Base-by-base conservation (phyloP, 2,113 vertebrate species). In the Xiphias gladius region DNA sequence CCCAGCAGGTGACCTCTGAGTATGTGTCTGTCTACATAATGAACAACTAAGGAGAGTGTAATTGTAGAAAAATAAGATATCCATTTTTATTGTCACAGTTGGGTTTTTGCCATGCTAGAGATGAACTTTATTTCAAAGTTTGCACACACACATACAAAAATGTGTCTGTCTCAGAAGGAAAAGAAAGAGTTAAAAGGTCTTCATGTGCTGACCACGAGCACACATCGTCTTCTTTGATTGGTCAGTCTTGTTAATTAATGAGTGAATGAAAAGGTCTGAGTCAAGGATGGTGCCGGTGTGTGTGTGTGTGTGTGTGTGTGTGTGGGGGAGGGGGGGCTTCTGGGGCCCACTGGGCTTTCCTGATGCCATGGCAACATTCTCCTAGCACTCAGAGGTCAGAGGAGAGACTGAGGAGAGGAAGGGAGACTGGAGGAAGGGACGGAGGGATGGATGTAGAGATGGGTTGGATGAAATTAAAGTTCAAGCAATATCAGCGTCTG, bases 201-300 rank as follows among this genome's bases (percentile, higher is more conserved):
- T 89, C 83, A 76, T 90, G 90, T 10, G 72, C 77, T 2, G 22
- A 39, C 54, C 61, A 41, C 4, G 0, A 39, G 80, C 77, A 59
- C 90, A 92, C 88, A 79, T 91, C 86, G 66, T 93, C 81, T 37
- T 50, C 77, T 87, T 66, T 83, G 79, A 91, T 80, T 82, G 61
- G 85, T 95, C 89, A 92, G 91, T 94, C 86, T 30, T 86, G 90
- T 94, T 94, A 94, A 86, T 88, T 85, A 75, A 92, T 76, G 88
- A 77, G 85, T 46, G 46, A 85, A 91, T 73, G 68, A 89, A 92
- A 91, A 90, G 89, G 88, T 91, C 89, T 24, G 20, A 68, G 79
- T 78, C 66, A 0, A 77, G 76, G 72, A 84, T 80, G 91, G 87
- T 74, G 89, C 88, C 83, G 16, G 71, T 4, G 35, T 32, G 37